Conservation (phyloP, 2,797 vertebrate species). For the Manis pentadactyla region DNA sequence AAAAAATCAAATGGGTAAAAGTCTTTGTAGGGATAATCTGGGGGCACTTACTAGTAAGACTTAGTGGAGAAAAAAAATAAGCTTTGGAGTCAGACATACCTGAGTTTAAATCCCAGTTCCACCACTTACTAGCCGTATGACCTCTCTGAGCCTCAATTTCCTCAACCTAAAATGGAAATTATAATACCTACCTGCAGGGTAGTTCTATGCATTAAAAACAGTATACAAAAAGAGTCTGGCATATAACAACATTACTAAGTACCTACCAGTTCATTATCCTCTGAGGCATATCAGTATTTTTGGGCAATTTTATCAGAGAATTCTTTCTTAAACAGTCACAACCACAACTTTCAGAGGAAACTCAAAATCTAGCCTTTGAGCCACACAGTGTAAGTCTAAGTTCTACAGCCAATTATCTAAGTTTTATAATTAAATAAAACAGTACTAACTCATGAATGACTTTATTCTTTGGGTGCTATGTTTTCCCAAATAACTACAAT, state of each 20-base stretch:
- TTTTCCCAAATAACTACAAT: constrained; percentile 49
- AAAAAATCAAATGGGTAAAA: constrained; percentile 21
- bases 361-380: constrained; percentile 29
- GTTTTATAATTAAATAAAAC: constrained; percentile 24
- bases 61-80: constrained; percentile 3
- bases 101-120: constrained; percentile 62
- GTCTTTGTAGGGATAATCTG: neutral
- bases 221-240: neutral
- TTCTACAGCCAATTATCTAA: neutral
- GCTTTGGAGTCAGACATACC: constrained; percentile 55
- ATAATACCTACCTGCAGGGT: constrained; percentile 56
- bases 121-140: constrained; percentile 47
- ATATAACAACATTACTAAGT: constrained; percentile 13
- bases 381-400: neutral
- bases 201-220: constrained; percentile 64
- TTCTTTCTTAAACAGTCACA: constrained; percentile 18
- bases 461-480: neutral
- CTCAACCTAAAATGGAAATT: constrained; percentile 70
- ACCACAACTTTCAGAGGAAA: constrained; percentile 1
- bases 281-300: neutral
- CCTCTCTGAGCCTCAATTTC: constrained; percentile 55
- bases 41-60: constrained; percentile 13
- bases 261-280: neutral
- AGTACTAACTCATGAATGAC: constrained; percentile 33
- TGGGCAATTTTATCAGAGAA: neutral